Evolutionary conservation across 2,797 vertebrate genomes (phyloP).

Genomic region (Sebastes diaconus): DNA sequence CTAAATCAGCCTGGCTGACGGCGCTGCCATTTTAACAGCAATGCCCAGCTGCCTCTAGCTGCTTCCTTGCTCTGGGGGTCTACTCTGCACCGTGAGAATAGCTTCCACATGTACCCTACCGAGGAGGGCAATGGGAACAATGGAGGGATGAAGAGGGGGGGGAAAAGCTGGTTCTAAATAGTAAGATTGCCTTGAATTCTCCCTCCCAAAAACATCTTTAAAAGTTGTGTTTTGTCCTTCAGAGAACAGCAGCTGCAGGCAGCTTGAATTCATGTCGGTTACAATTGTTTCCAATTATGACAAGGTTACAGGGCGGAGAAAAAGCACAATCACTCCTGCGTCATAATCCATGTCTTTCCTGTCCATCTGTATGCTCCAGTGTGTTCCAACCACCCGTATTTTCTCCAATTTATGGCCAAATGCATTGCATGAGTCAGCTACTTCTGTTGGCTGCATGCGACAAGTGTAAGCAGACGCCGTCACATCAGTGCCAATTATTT

Average conservation of each 20-base stretch:
- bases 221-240: not conserved
- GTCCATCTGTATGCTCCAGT: not conserved
- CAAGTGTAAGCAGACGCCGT: conserved; percentile 1
- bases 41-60: conserved; percentile 58
- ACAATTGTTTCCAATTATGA: not conserved
- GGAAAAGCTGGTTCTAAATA: not conserved
- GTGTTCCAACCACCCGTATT: not conserved
- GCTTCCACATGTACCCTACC: conserved; percentile 71
- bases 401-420: not conserved
- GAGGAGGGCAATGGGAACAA: conserved; percentile 15
- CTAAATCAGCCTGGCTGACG: conserved; percentile 60
- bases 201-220: not conserved
- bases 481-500: not conserved
- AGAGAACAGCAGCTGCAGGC: not conserved
- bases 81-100: conserved; percentile 53
- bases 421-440: not conserved
- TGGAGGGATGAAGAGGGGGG: not conserved
- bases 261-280: not conserved
- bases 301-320: not conserved
- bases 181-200: not conserved
- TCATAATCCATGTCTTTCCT: not conserved
- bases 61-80: conserved; percentile 53
- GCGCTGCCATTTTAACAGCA: conserved; percentile 46
- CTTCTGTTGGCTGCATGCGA: not conserved
- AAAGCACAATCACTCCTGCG: not conserved